A percentile compares a stretch with the other conserved stretches of the same genome.
Evolutionary conservation across 2,797 vertebrate species (phyloP).

Genomic region (Sternotherus odoratus): DNA sequence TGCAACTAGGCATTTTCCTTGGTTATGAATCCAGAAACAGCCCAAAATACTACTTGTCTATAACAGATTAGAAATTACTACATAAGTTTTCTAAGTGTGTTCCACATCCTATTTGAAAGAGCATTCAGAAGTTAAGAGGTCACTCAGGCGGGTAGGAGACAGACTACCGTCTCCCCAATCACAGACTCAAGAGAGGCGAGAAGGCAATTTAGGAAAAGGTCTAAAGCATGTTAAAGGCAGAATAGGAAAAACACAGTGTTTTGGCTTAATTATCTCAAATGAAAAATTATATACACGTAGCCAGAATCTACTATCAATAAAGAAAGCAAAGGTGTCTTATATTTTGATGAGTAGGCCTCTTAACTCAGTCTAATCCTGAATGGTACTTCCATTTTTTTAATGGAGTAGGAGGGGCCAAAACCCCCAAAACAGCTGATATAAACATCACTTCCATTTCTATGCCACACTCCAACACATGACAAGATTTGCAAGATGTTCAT

Average conservation of each 20-base stretch:
- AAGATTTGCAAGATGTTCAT: background rate
- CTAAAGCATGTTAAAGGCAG: background rate
- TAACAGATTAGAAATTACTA: background rate
- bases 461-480: background rate
- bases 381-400: background rate
- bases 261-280: background rate
- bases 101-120: background rate
- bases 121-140: background rate
- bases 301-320: background rate
- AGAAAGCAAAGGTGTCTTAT: background rate
- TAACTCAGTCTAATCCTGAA: background rate
- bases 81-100: background rate
- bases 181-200: background rate
- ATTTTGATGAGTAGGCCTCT: background rate
- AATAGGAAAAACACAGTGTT: background rate
- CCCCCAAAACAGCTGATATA: background rate
- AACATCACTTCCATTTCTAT: background rate
- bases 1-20: background rate
- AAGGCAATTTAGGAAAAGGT: background rate
- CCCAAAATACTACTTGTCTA: background rate
- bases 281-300: background rate
- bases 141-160: background rate
- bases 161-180: too few relatives aligned
- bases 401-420: background rate
- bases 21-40: background rate